Evolutionary conservation across 2,888 invertebrate genomes (phyloP).

Genomic region (Junonia oenone): DNA sequence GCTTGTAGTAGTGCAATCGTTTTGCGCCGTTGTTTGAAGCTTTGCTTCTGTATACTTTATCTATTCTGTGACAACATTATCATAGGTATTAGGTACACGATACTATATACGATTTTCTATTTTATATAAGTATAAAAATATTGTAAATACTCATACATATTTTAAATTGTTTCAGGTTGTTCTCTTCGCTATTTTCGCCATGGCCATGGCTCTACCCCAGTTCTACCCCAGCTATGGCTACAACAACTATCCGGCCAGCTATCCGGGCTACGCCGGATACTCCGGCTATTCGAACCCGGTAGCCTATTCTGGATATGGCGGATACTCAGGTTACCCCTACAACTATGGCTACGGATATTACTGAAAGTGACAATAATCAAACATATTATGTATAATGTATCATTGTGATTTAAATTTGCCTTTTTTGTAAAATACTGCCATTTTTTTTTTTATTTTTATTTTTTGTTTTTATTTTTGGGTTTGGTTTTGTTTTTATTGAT

Average conservation of each 20-base stretch:
- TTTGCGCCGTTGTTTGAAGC: too few species aligned
- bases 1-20: slow-evolving; percentile 52
- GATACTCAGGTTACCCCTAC: slow-evolving; percentile 55
- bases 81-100: too few species aligned
- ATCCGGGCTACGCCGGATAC: slow-evolving; percentile 58
- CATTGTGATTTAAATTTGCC: not conserved
- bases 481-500: not conserved
- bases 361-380: slow-evolving; percentile 28
- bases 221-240: slow-evolving; percentile 56
- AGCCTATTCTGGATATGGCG: slow-evolving; percentile 51
- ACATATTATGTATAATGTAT: too few species aligned
- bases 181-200: slow-evolving; percentile 62
- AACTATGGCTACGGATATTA: slow-evolving; percentile 61
- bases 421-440: not conserved
- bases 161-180: slow-evolving; percentile 56
- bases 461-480: too few species aligned
- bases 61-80: too few species aligned
- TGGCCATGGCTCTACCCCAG: slow-evolving; percentile 71
- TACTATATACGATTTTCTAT: too few species aligned
- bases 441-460: not conserved
- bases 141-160: too few species aligned
- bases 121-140: too few species aligned
- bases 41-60: too few species aligned
- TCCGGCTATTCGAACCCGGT: slow-evolving; percentile 57
- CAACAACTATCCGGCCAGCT: slow-evolving; percentile 47